phyloP scores from a whole-genome alignment of 2,888 invertebrate genomes.

The Apamea crenata region DNA sequence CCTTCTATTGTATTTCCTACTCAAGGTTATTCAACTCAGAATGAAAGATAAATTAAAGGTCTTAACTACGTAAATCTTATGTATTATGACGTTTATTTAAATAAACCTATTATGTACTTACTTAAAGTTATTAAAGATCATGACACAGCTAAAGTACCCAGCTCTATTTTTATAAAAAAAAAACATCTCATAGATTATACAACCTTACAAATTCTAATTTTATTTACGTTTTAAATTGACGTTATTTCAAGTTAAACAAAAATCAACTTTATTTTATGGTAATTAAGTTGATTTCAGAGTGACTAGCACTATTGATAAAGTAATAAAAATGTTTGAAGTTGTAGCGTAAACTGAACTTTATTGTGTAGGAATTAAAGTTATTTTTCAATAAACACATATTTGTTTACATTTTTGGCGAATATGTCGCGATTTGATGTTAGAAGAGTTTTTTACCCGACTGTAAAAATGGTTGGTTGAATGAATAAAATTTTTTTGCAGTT shows the following conservation, averaged over 20 bases:
- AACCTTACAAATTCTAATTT: too few species aligned
- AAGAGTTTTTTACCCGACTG: not conserved
- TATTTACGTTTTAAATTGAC: too few species aligned
- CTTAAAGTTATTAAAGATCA: not conserved
- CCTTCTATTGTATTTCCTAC: not conserved
- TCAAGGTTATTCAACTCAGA: not conserved
- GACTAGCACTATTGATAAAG: too few species aligned
- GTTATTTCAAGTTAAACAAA: too few species aligned
- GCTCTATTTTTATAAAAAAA: constrained; percentile 7
- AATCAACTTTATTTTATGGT: too few species aligned
- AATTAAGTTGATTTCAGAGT: too few species aligned
- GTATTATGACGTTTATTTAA: not conserved
- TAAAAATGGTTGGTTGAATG: constrained; percentile 19
- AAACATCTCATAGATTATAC: not conserved
- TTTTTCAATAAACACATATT: too few species aligned
- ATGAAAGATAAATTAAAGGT: not conserved
- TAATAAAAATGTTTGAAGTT: too few species aligned
- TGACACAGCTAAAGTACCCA: not conserved
- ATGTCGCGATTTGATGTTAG: too few species aligned
- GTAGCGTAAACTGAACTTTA: too few species aligned
- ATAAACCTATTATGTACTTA: not conserved
- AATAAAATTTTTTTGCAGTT: constrained; percentile 21
- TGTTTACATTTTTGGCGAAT: too few species aligned
- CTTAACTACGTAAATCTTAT: not conserved
- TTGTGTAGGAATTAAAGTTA: too few species aligned